A percentile compares a stretch with the other conserved stretches of the same genome.
Conservation (phyloP, 1,140 invertebrate genomes). For the Agrilus planipennis region DNA sequence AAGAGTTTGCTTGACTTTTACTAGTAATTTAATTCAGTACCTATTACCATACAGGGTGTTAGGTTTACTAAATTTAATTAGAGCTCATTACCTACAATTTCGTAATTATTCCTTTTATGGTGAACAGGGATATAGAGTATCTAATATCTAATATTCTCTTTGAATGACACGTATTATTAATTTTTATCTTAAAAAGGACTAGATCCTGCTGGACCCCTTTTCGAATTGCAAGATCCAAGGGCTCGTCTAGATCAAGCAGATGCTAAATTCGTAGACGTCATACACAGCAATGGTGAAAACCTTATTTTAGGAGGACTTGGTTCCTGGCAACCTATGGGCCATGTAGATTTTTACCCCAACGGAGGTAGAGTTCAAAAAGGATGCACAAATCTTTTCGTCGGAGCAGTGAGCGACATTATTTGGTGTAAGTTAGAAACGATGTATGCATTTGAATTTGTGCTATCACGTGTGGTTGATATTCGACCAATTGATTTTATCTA, state of each 20-base stretch:
- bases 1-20: no score
- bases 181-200: conserved; percentile 44
- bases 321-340: conserved; percentile 74
- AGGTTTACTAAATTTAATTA: no score
- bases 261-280: conserved; percentile 87
- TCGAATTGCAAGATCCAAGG: conserved; percentile 72
- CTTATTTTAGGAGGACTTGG: conserved; percentile 73
- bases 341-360: conserved; percentile 88
- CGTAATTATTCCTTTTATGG: no score
- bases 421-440: conserved; percentile 58
- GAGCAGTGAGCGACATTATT: conserved; percentile 81
- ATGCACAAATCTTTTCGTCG: conserved; percentile 67
- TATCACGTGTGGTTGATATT: no score
- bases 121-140: no score
- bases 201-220: conserved; percentile 82
- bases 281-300: conserved; percentile 87
- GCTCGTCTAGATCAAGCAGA: conserved; percentile 72
- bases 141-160: no score
- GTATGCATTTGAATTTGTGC: no score
- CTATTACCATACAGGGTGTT: no score
- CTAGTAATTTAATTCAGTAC: no score
- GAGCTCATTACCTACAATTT: no score
- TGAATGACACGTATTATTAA: background rate
- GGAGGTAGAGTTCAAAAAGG: conserved; percentile 83
- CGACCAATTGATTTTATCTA: no score